Evolutionary conservation across 37 sponge, comb jelly and placozoan species (phyloP).

Genomic region (Ianthella basta): DNA sequence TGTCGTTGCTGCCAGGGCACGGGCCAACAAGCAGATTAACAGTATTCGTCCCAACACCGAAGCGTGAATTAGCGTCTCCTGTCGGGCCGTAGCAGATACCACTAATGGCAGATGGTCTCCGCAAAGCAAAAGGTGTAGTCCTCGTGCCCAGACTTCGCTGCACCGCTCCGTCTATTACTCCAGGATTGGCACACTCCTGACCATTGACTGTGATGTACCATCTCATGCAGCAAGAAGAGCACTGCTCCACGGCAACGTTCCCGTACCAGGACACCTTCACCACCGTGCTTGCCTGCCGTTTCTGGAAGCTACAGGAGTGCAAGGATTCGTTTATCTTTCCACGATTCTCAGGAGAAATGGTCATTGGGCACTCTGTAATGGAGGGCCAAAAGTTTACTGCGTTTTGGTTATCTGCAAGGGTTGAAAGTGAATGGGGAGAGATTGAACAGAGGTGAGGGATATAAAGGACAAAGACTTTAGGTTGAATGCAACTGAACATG

Average conservation of each 20-base stretch:
- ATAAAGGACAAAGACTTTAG: too few species aligned
- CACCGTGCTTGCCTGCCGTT: slow-evolving; percentile 26
- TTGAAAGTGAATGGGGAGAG: too few species aligned
- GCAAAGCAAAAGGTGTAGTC: slow-evolving; percentile 20
- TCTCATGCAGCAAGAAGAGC: slow-evolving; percentile 61
- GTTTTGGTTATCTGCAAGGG: neutral
- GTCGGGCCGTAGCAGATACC: slow-evolving; percentile 48
- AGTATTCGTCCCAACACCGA: neutral
- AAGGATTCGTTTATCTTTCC: neutral
- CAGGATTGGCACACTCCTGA: slow-evolving; percentile 54
- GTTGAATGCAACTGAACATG: too few species aligned
- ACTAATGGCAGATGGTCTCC: slow-evolving; percentile 39
- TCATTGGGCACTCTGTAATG: slow-evolving; percentile 39
- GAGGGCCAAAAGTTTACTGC: slow-evolving; percentile 38
- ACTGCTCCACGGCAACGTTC: slow-evolving; percentile 49
- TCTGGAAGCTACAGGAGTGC: slow-evolving; percentile 34
- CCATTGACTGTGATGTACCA: slow-evolving; percentile 62
- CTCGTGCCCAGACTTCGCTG: slow-evolving; percentile 22
- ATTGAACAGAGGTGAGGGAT: too few species aligned
- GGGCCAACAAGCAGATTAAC: slow-evolving; percentile 39
- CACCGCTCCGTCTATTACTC: slow-evolving; percentile 58
- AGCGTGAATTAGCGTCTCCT: neutral
- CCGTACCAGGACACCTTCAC: slow-evolving; percentile 66
- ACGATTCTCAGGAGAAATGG: neutral
- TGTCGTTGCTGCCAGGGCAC: slow-evolving; percentile 5